phyloP scores from a whole-genome alignment of 2,797 vertebrate species.

The Caiman crocodilus region DNA sequence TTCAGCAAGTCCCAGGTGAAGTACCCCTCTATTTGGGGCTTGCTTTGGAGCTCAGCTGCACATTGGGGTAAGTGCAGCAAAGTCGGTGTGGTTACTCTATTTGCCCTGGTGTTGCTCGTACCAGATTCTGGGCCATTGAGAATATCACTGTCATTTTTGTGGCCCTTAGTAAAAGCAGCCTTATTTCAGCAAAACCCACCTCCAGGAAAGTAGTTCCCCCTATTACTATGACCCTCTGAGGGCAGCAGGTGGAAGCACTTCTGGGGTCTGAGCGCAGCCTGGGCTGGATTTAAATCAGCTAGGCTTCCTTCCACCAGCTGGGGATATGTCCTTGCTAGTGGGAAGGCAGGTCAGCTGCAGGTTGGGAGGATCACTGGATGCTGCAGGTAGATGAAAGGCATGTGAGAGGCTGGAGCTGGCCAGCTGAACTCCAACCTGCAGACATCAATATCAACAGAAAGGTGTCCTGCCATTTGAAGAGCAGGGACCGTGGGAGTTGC shows the following conservation, averaged over 20 bases:
- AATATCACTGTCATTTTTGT: not conserved
- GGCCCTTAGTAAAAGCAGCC: not conserved
- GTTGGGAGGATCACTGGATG: not conserved
- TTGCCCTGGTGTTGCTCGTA: not conserved
- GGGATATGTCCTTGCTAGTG: rapidly evolving
- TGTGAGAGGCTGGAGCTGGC: not conserved
- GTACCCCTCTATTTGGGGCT: not conserved
- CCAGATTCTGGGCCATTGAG: not conserved
- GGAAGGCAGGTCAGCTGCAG: not conserved
- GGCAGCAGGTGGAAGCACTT: not conserved
- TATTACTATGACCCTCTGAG: not conserved
- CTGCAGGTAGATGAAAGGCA: not conserved
- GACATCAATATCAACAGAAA: not conserved
- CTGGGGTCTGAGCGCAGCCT: not conserved
- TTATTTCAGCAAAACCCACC: not conserved
- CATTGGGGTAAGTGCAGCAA: not conserved
- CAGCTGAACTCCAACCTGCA: not conserved
- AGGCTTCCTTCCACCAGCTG: not conserved
- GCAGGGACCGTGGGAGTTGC: not conserved
- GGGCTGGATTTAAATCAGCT: not conserved
- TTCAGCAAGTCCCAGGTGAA: not conserved
- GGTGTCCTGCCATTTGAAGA: not conserved
- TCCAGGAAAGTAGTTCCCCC: not conserved
- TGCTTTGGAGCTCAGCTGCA: not conserved
- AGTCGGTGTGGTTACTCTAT: not conserved